These are phyloP conservation scores for Gnathonemus echidnorhynchus DNA, from an alignment of 2,113 vertebrate species.

Conservation along the genomic window DNA sequence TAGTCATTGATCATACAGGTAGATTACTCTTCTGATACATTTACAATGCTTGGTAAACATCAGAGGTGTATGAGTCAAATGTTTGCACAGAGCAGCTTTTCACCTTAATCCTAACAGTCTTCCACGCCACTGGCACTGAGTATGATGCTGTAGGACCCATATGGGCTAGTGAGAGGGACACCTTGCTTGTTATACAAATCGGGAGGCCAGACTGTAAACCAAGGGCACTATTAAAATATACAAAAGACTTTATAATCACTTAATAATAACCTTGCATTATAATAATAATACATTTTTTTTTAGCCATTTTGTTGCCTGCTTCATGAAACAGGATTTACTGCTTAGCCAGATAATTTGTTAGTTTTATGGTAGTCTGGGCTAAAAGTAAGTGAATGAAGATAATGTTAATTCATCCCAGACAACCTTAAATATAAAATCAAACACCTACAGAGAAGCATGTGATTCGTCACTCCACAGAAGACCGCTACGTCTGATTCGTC, in stretches of 20 bases:
- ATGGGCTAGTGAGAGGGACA: background rate
- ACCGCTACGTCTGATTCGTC: too few relatives aligned
- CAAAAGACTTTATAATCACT: background rate
- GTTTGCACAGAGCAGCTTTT: background rate
- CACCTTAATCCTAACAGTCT: background rate
- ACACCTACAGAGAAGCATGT: too few relatives aligned
- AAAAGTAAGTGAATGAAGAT: too few relatives aligned
- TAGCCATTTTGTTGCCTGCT: background rate
- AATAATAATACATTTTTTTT: background rate
- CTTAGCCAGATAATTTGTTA: too few relatives aligned
- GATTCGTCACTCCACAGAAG: too few relatives aligned
- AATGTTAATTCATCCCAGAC: too few relatives aligned
- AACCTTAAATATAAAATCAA: too few relatives aligned
- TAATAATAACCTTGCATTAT: background rate
- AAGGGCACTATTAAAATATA: background rate
- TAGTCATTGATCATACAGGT: too few relatives aligned
- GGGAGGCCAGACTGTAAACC: background rate
- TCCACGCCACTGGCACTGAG: background rate
- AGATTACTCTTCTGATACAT: too few relatives aligned
- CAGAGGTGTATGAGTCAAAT: background rate
- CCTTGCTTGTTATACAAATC: background rate
- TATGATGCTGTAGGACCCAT: background rate
- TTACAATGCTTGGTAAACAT: too few relatives aligned
- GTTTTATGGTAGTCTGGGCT: too few relatives aligned
- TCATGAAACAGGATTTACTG: too few relatives aligned